phyloP scores from a whole-genome alignment of 2,888 invertebrate species.

The Cheilosia impressa region DNA sequence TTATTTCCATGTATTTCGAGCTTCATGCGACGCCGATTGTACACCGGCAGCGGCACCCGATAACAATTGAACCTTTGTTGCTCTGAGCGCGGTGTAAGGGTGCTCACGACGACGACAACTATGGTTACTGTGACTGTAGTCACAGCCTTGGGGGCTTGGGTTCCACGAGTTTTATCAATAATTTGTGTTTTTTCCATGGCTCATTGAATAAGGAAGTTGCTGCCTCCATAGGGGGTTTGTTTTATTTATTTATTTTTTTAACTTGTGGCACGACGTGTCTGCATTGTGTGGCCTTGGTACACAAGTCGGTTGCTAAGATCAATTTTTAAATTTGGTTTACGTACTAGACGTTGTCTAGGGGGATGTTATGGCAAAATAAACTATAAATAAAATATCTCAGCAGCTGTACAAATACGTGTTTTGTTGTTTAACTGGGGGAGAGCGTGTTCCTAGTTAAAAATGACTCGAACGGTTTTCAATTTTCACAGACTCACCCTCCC shows the following conservation, averaged over 20 bases:
- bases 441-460: background rate
- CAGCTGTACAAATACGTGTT: conserved; percentile 25
- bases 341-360: background rate
- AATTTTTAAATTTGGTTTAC: conserved; percentile 8
- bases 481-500: too few relatives aligned
- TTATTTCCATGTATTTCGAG: conserved; percentile 9
- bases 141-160: background rate
- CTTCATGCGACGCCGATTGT: conserved; percentile 11
- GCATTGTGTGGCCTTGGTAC: conserved; percentile 64
- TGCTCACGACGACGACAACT: background rate
- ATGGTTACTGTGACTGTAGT: conserved; percentile 4
- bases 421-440: background rate
- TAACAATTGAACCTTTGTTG: conserved; percentile 64
- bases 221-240: conserved; percentile 7
- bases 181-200: conserved; percentile 30
- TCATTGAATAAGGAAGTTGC: conserved; percentile 35
- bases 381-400: conserved; percentile 1
- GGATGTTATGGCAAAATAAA: background rate
- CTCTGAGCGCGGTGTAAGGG: background rate
- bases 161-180: conserved; percentile 65
- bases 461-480: background rate
- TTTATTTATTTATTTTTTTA: conserved; percentile 1
- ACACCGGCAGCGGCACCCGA: conserved; percentile 29
- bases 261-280: conserved; percentile 35
- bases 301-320: conserved; percentile 45